Percentiles rank a stretch among this genome's conserved stretches.
Evolutionary conservation across 2,888 invertebrate genomes (phyloP).

Genomic region (Hirudinaria manillensis): DNA sequence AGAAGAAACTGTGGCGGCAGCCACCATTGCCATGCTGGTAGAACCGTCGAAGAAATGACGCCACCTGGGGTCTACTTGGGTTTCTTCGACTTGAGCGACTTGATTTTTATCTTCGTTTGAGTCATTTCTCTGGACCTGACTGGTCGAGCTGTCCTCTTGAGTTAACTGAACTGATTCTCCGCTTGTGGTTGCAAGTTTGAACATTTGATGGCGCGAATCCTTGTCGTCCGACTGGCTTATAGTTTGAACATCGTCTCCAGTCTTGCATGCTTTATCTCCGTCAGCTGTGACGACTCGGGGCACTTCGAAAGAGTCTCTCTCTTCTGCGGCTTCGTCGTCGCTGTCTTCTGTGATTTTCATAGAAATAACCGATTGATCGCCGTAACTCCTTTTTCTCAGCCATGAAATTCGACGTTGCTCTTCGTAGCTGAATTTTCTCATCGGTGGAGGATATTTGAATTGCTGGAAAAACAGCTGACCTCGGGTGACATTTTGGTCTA

Average conservation of each 20-base stretch:
- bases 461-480: not conserved
- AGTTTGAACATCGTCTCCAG: not conserved
- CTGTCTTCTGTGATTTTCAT: constrained; percentile 35
- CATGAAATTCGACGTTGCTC: not conserved
- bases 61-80: constrained; percentile 1
- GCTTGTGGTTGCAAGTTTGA: constrained; percentile 12
- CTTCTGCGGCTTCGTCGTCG: constrained; percentile 32
- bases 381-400: constrained; percentile 33
- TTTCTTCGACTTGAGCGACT: not conserved
- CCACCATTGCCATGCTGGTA: constrained; percentile 12
- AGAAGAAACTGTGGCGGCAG: not conserved
- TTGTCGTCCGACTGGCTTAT: not conserved
- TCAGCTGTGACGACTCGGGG: not conserved
- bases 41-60: constrained; percentile 13
- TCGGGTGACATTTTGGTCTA: not conserved
- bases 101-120: not conserved
- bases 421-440: not conserved
- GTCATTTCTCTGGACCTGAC: not conserved
- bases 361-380: constrained; percentile 34
- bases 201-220: not conserved
- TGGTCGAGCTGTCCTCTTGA: not conserved
- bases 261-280: not conserved
- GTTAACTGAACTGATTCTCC: not conserved
- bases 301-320: not conserved
- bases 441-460: constrained; percentile 9